Evolutionary conservation across 2,797 vertebrate species (phyloP).

Genomic region (Dendrocincla tyrannina): DNA sequence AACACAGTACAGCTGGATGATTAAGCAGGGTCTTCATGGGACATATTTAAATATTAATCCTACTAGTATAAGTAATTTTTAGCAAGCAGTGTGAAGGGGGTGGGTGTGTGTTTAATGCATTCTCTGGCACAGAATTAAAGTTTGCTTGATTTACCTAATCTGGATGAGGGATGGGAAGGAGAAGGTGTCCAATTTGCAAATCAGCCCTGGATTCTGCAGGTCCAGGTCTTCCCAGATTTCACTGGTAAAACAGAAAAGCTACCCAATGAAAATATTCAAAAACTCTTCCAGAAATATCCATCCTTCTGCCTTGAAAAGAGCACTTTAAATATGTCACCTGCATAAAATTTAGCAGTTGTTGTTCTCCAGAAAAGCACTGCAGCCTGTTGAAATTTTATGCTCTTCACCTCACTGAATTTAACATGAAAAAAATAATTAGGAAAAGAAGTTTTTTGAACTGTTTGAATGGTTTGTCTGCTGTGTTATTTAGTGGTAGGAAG

Average conservation of each 20-base stretch:
- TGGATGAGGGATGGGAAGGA: background rate
- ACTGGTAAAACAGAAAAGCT: background rate
- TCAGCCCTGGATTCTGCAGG: background rate
- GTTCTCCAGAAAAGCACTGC: background rate
- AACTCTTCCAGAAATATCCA: background rate
- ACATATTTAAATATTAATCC: constrained; percentile 8
- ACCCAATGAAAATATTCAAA: background rate
- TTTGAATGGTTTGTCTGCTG: background rate
- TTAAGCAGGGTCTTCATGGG: background rate
- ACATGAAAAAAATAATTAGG: background rate
- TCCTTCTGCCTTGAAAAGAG: background rate
- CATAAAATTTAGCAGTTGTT: background rate
- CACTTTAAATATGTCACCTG: background rate
- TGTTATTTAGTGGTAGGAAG: background rate
- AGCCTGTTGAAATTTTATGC: background rate
- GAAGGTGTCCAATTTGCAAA: background rate
- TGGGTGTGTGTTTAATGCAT: background rate
- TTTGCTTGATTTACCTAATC: background rate
- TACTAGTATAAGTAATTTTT: background rate
- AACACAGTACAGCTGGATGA: background rate
- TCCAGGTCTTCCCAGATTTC: background rate
- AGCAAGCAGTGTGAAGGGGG: background rate
- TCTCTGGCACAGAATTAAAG: background rate
- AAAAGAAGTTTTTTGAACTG: background rate
- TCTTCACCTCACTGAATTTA: background rate